Evolutionary conservation across 1,140 invertebrate genomes (phyloP), one percentile per base, ranked within the genome.

Genomic region (Anagrus nilaparvatae): DNA sequence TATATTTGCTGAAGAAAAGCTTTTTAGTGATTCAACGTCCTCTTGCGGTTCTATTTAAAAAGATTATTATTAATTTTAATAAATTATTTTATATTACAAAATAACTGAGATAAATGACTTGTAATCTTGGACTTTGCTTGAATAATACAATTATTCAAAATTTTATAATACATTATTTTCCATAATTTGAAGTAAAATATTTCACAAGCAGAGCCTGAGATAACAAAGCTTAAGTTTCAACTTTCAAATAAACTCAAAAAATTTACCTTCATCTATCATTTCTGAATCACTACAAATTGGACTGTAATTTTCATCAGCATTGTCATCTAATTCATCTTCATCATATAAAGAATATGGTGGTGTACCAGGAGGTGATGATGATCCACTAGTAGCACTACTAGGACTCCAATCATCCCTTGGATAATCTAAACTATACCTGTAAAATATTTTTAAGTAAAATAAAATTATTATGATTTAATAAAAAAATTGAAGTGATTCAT

Each of bases 241-340:
- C 7, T 30, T 19, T 4, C 24, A 3, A 4, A n/a, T n/a, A n/a
- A n/a, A n/a, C n/a, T n/a, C n/a, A n/a, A n/a, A 37, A 20, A 21
- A 41, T 18, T 14, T 25, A 37, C 31, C 61, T 17, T 63, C 53
- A 28, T 55, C 57, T 31, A 40, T 40, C 31, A 53, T 51, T 28
- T 67, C 64, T 18, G 51, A 50, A 28, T 66, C 65, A 24, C 58
- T 66, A 25, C 57, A 67, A 31, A 67, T 57, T 6, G 63, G 63
- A 51, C 63, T 66, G n/a, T 66, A 66, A 53, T 63, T 62, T 28
- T 64, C 57, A 41, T 67, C 63, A 3, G 51, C 42, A 25, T 38
- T 51, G 30, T 61, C 53, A 31, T 57, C 51, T 5, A 36, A 50
- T 14, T 47, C 50, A 3, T 53, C 50, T 35, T 44, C 43, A 24